A percentile compares a stretch with the other conserved stretches of the same genome.
Evolutionary conservation across 2,888 invertebrate species (phyloP).

Genomic region (Agriotes lineatus): DNA sequence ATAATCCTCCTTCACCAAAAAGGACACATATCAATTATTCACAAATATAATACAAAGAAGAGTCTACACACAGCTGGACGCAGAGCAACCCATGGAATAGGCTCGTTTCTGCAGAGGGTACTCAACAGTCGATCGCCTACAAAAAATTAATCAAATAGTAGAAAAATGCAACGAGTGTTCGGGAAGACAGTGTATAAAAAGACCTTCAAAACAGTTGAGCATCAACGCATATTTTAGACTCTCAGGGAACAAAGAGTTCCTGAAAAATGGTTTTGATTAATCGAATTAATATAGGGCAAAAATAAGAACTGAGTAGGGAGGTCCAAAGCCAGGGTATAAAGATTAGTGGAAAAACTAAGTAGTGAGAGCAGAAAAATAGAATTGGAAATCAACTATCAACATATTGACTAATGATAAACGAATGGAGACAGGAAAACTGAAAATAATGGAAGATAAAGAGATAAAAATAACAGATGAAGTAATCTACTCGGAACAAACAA

Average conservation of each 20-base stretch:
- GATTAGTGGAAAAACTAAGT: too few relatives aligned
- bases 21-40: not conserved
- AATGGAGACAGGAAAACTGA: too few relatives aligned
- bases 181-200: conserved; percentile 2
- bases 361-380: too few relatives aligned
- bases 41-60: not conserved
- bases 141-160: not conserved
- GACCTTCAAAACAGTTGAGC: not conserved
- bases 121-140: not conserved
- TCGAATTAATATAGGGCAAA: not conserved
- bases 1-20: conserved; percentile 1
- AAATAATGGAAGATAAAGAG: too few relatives aligned
- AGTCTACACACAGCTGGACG: not conserved
- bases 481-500: not conserved
- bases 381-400: too few relatives aligned
- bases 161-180: not conserved
- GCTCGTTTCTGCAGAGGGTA: not conserved
- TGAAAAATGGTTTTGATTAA: not conserved
- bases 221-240: not conserved
- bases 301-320: not conserved
- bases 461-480: not conserved
- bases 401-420: too few relatives aligned
- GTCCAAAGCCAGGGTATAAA: too few relatives aligned
- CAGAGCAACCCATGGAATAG: conserved; percentile 1
- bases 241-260: not conserved